These are phyloP conservation scores for Varanus komodoensis DNA, from an alignment of 2,113 vertebrate genomes.

Conservation along the genomic window DNA sequence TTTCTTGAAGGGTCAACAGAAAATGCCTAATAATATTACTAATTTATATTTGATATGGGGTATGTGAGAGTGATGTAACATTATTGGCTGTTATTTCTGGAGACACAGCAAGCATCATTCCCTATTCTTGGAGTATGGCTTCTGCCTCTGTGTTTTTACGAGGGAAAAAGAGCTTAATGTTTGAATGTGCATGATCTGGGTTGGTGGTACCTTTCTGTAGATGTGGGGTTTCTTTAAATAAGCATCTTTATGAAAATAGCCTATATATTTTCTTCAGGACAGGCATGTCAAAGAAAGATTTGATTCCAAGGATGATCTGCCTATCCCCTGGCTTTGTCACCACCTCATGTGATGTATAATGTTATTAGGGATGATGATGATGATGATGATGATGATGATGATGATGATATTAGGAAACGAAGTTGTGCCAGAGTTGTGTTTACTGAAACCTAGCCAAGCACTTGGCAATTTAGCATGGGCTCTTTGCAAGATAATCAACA, in stretches of 20 bases:
- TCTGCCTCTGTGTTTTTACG: not conserved
- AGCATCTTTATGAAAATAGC: not conserved
- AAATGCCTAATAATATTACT: not conserved
- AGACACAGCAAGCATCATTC: not conserved
- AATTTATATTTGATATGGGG: not conserved
- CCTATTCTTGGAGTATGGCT: not conserved
- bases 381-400: not conserved
- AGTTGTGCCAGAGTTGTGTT: not conserved
- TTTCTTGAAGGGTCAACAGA: not conserved
- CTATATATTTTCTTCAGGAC: not conserved
- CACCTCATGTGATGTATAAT: not conserved
- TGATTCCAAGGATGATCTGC: not conserved
- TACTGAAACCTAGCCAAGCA: not conserved
- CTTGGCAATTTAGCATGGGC: not conserved
- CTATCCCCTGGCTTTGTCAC: not conserved
- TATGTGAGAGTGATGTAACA: not conserved
- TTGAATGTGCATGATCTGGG: not conserved
- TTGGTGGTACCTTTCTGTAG: not conserved
- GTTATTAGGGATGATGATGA: too few relatives aligned
- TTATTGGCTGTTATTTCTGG: not conserved
- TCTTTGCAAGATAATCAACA: not conserved
- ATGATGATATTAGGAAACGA: not conserved
- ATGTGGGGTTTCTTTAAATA: not conserved
- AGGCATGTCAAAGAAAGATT: not conserved
- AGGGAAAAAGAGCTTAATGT: not conserved